A percentile compares a stretch with the other conserved stretches of the same genome.
Conservation (phyloP, 1,140 invertebrate species). For the Trachelipus rathkii region DNA sequence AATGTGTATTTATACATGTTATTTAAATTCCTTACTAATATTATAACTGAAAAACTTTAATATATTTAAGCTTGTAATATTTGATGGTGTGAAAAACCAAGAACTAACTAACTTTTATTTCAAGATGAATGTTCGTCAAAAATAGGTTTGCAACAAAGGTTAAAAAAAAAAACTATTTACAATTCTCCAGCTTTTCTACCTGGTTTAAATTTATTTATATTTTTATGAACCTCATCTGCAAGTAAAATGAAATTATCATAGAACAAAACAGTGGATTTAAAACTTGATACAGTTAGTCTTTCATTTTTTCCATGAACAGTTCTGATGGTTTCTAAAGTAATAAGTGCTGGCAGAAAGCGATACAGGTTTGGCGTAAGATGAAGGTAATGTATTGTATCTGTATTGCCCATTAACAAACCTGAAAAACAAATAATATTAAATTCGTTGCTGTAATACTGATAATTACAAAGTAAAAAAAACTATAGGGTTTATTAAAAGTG, state of each 20-base stretch:
- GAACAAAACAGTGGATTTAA: conserved; percentile 56
- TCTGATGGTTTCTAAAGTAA: conserved; percentile 51
- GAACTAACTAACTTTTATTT: no score
- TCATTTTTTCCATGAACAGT: conserved; percentile 59
- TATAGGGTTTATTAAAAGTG: no score
- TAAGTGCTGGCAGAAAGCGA: conserved; percentile 54
- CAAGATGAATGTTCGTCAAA: no score
- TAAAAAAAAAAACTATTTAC: background rate
- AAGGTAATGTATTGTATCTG: conserved; percentile 57
- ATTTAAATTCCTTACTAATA: no score
- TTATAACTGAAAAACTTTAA: no score
- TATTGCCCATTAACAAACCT: conserved; percentile 56
- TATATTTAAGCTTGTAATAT: no score
- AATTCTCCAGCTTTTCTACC: background rate
- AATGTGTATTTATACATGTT: no score
- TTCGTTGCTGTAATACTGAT: no score
- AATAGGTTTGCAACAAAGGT: no score
- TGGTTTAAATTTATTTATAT: background rate
- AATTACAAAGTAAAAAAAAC: no score
- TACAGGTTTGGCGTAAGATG: conserved; percentile 55
- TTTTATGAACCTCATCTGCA: conserved; percentile 50
- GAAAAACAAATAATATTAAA: conserved; percentile 33
- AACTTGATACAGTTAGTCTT: conserved; percentile 55
- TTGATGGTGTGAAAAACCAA: no score
- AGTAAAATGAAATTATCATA: conserved; percentile 57